Percentiles rank a stretch among this genome's conserved stretches.
These are phyloP conservation scores for Heliconius hortense DNA, from an alignment of 2,888 invertebrate genomes.

Conservation along the genomic window DNA sequence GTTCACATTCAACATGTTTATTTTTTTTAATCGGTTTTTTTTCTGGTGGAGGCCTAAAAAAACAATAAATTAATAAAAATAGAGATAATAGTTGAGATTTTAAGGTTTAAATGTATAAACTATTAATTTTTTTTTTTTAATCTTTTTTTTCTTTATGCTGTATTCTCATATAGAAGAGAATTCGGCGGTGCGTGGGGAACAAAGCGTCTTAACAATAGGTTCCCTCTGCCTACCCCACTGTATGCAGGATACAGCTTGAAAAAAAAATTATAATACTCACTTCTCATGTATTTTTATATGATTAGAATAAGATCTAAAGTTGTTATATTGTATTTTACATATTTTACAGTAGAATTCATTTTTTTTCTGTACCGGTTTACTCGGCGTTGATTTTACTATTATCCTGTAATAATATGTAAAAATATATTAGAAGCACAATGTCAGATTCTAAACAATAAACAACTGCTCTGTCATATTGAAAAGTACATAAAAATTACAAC, in stretches of 20 bases:
- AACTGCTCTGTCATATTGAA: too few species aligned
- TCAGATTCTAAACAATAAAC: too few species aligned
- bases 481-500: too few species aligned
- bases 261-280: background rate
- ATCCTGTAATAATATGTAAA: background rate
- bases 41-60: constrained; percentile 11
- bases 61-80: background rate
- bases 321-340: constrained; percentile 5
- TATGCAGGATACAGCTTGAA: background rate
- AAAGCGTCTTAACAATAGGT: background rate
- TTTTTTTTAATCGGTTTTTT: background rate
- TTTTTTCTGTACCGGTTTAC: background rate
- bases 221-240: background rate
- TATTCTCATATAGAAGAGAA: too few species aligned
- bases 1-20: constrained; percentile 13
- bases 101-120: too few species aligned
- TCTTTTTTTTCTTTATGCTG: too few species aligned
- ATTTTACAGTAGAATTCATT: background rate
- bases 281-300: background rate
- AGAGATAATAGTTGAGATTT: background rate
- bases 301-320: background rate
- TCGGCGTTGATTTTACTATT: background rate
- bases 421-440: too few species aligned
- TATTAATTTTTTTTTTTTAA: too few species aligned
- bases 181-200: background rate